Evolutionary conservation across 2,113 vertebrate genomes (phyloP).

Genomic region (Climacteris rufus): DNA sequence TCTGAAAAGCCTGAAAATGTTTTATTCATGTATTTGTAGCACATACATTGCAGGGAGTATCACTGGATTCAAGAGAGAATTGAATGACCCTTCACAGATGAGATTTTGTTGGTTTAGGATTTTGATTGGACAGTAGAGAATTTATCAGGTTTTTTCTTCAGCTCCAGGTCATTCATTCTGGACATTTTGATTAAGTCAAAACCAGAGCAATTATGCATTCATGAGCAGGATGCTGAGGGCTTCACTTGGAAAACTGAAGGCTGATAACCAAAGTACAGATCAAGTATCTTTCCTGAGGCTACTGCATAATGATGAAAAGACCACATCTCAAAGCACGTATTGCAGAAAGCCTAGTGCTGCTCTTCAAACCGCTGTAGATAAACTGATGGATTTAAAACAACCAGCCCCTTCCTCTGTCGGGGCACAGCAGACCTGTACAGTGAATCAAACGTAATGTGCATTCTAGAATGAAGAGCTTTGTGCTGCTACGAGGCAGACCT

Average conservation of each 20-base stretch:
- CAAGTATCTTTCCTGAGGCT: conserved; percentile 49
- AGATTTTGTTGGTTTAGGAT: background rate
- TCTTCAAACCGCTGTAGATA: background rate
- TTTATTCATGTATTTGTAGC: conserved; percentile 21
- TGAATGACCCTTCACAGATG: background rate
- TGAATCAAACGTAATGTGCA: background rate
- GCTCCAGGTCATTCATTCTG: conserved; percentile 13
- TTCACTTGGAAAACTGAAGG: conserved; percentile 56
- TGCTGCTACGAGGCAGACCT: background rate
- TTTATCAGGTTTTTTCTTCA: background rate
- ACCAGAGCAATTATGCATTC: conserved; percentile 22
- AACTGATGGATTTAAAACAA: background rate
- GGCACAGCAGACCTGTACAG: background rate
- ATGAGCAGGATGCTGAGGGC: conserved; percentile 50
- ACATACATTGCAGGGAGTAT: background rate
- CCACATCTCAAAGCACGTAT: background rate
- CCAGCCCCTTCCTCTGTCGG: background rate
- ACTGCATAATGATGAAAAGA: conserved; percentile 29
- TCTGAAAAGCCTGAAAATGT: conserved; percentile 25
- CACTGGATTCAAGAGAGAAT: background rate
- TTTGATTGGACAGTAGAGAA: background rate
- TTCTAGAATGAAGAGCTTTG: conserved; percentile 10
- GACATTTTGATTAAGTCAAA: conserved; percentile 25
- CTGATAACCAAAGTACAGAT: conserved; percentile 40
- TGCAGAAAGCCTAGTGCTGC: background rate